Conservation (phyloP, 2,888 invertebrate genomes). For the Rhodophaea formosa region DNA sequence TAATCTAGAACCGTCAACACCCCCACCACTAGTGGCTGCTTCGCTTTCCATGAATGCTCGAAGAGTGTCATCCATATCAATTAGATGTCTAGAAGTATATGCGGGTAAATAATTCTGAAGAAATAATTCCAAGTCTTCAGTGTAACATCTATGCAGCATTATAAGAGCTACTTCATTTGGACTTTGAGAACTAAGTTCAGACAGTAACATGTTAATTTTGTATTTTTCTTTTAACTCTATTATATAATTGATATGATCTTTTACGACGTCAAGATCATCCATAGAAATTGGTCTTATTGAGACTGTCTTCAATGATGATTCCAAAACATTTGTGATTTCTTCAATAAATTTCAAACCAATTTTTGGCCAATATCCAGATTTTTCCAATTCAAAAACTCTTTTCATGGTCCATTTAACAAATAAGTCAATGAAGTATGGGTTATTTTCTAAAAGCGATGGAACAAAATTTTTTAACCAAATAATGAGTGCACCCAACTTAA, state of each 20-base stretch:
- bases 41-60: slow-evolving; percentile 67
- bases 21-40: slow-evolving; percentile 64
- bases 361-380: slow-evolving; percentile 75
- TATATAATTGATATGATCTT: slow-evolving; percentile 64
- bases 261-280: slow-evolving; percentile 66
- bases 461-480: slow-evolving; percentile 73
- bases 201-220: slow-evolving; percentile 69
- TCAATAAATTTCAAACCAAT: slow-evolving; percentile 72
- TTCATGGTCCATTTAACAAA: slow-evolving; percentile 75
- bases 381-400: slow-evolving; percentile 67
- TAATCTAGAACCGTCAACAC: slow-evolving; percentile 62
- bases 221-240: slow-evolving; percentile 71
- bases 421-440: slow-evolving; percentile 69
- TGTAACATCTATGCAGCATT: slow-evolving; percentile 74
- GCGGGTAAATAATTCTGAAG: slow-evolving; percentile 65
- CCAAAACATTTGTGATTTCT: slow-evolving; percentile 58
- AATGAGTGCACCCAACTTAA: slow-evolving; percentile 67
- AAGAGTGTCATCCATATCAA: slow-evolving; percentile 69
- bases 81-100: slow-evolving; percentile 61
- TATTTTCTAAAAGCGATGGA: slow-evolving; percentile 63
- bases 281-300: slow-evolving; percentile 65
- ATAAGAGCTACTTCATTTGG: slow-evolving; percentile 69
- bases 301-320: slow-evolving; percentile 61
- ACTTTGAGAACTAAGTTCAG: slow-evolving; percentile 64
- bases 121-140: slow-evolving; percentile 68